A percentile compares a stretch with the other conserved stretches of the same genome.
Conservation (phyloP, 1,140 invertebrate species). For the Plutomurus gul region DNA sequence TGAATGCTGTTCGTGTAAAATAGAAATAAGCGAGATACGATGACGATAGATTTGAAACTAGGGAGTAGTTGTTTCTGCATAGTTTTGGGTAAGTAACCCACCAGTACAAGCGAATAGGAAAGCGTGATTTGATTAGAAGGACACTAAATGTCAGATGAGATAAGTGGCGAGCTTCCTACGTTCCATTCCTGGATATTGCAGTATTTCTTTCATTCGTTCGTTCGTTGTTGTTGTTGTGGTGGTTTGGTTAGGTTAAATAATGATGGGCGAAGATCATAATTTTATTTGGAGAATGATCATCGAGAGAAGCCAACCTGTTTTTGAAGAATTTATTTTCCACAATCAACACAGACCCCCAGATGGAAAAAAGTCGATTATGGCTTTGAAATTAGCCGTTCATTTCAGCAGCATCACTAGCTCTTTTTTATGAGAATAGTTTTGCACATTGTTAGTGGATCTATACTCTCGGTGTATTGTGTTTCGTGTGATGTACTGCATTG, state of each 20-base stretch:
- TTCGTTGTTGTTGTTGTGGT: not conserved
- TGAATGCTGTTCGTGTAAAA: not conserved
- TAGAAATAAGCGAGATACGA: not conserved
- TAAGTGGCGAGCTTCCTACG: slow-evolving; percentile 1
- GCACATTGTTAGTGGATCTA: slow-evolving; percentile 20
- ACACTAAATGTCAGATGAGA: slow-evolving; percentile 32
- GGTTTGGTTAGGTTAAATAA: not conserved
- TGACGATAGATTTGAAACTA: not conserved
- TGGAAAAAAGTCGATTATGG: slow-evolving; percentile 32
- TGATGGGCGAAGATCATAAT: slow-evolving; percentile 24
- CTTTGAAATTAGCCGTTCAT: slow-evolving; percentile 35
- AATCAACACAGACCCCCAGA: not conserved
- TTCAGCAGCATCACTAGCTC: slow-evolving; percentile 19
- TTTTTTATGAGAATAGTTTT: slow-evolving; percentile 4
- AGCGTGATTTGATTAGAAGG: slow-evolving; percentile 36
- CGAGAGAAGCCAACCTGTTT: slow-evolving; percentile 21
- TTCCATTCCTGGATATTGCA: not conserved
- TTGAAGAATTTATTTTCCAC: slow-evolving; percentile 5
- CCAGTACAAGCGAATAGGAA: not conserved
- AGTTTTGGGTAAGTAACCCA: not conserved
- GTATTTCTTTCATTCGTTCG: not conserved
- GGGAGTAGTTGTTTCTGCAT: not conserved
- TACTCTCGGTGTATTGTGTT: not conserved
- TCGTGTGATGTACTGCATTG: not conserved
- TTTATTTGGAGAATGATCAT: slow-evolving; percentile 32